A percentile compares a stretch with the other conserved stretches of the same genome.
Evolutionary conservation across 2,888 invertebrate species (phyloP).

Genomic region (Hanleya hanleyi): DNA sequence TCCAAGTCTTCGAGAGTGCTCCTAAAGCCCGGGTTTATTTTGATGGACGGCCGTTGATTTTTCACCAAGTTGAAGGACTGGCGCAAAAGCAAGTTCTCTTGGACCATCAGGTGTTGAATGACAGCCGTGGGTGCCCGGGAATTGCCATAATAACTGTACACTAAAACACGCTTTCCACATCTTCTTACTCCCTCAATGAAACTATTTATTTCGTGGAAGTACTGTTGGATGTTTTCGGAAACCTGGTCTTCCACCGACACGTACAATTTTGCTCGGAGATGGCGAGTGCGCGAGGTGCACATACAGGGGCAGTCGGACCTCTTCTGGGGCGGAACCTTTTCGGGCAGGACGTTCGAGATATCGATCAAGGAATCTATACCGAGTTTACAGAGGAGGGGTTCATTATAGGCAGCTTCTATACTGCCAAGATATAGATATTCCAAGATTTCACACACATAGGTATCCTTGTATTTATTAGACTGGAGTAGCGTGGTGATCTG

Average conservation of each 20-base stretch:
- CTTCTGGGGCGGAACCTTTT: conserved; percentile 43
- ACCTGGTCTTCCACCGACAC: conserved; percentile 80
- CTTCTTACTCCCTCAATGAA: conserved; percentile 65
- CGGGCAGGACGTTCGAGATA: conserved; percentile 61
- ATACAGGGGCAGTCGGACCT: conserved; percentile 60
- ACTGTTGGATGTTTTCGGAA: conserved; percentile 67
- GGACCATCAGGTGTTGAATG: conserved; percentile 64
- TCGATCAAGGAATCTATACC: conserved; percentile 74
- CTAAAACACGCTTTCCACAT: conserved; percentile 54
- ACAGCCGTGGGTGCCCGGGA: conserved; percentile 58
- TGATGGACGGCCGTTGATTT: conserved; percentile 51
- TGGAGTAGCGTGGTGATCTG: neutral
- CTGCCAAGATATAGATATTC: conserved; percentile 73
- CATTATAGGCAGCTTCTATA: conserved; percentile 73
- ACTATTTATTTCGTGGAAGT: conserved; percentile 64
- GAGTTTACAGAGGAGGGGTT: conserved; percentile 73
- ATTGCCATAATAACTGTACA: conserved; percentile 63
- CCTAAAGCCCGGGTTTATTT: conserved; percentile 56
- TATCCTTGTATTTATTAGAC: conserved; percentile 7
- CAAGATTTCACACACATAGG: conserved; percentile 35
- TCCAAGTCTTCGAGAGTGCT: conserved; percentile 50
- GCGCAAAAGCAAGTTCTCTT: conserved; percentile 48
- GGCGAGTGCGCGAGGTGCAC: conserved; percentile 53
- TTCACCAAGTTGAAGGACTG: conserved; percentile 59
- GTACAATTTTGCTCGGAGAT: conserved; percentile 76